Conservation (phyloP, 92 coral and sea anemone genomes). For the Palythoa grandiflora region DNA sequence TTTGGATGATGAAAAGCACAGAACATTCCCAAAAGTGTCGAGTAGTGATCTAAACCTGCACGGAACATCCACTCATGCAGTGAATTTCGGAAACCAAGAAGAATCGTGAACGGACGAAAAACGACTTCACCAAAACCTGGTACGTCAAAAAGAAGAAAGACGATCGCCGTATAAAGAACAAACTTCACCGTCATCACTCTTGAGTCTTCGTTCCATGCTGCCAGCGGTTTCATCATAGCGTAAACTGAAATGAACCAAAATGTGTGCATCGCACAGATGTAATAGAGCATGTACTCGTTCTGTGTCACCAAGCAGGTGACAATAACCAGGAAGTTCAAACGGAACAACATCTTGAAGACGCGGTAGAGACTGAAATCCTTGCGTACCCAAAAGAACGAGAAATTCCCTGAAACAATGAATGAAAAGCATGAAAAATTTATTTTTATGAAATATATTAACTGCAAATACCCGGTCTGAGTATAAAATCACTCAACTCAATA, state of each 20-base stretch:
- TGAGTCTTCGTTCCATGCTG: slow-evolving; percentile 80
- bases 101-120: slow-evolving; percentile 69
- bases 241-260: slow-evolving; percentile 87
- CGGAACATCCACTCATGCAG: slow-evolving; percentile 94
- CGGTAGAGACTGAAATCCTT: slow-evolving; percentile 88
- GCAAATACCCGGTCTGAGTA: not conserved
- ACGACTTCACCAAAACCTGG: slow-evolving; percentile 75
- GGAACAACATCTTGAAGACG: slow-evolving; percentile 85
- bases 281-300: slow-evolving; percentile 90
- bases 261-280: slow-evolving; percentile 95
- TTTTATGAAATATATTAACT: not conserved
- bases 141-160: slow-evolving; percentile 78
- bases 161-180: slow-evolving; percentile 58
- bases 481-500: not conserved
- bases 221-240: slow-evolving; percentile 82
- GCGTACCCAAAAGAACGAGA: slow-evolving; percentile 90
- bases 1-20: slow-evolving; percentile 85
- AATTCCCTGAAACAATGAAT: slow-evolving; percentile 68
- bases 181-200: slow-evolving; percentile 81
- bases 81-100: slow-evolving; percentile 70
- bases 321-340: slow-evolving; percentile 83
- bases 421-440: not conserved
- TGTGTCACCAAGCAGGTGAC: slow-evolving; percentile 85
- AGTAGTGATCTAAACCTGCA: slow-evolving; percentile 90
- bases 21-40: slow-evolving; percentile 82